Percentiles rank a stretch among this genome's conserved stretches.
phyloP scores from a whole-genome alignment of 2,113 vertebrate species.

The Condylura cristata region DNA sequence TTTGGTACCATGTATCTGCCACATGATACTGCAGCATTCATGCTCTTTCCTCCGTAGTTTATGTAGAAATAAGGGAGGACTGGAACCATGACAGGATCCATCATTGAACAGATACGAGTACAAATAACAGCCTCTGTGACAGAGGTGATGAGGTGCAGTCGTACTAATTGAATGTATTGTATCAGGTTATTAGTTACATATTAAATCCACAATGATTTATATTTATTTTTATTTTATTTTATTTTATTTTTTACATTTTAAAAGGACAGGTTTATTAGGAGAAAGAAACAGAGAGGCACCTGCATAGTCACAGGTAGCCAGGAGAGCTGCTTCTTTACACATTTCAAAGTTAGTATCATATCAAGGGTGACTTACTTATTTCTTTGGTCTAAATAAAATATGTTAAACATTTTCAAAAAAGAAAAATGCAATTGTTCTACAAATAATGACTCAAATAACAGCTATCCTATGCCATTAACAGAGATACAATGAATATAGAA shows the following conservation, averaged over 20 bases:
- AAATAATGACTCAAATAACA: too few relatives aligned
- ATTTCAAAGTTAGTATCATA: not conserved
- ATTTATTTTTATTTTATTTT: not conserved
- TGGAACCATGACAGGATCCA: accelerated
- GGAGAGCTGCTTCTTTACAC: too few relatives aligned
- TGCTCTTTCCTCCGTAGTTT: not conserved
- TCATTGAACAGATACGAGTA: not conserved
- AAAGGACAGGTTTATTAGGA: too few relatives aligned
- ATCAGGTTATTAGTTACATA: not conserved
- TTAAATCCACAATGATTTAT: not conserved
- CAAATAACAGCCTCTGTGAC: accelerated
- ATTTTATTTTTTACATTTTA: too few relatives aligned
- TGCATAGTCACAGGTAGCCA: too few relatives aligned
- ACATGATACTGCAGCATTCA: not conserved
- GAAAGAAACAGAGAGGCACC: too few relatives aligned
- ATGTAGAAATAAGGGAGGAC: not conserved
- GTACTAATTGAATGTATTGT: not conserved
- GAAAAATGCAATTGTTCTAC: not conserved
- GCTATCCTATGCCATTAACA: too few relatives aligned
- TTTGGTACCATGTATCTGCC: not conserved
- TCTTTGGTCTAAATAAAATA: not conserved
- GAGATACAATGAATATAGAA: not conserved
- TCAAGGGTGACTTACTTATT: not conserved
- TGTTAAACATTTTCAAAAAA: not conserved
- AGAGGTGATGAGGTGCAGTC: not conserved